Evolutionary conservation across 2,797 vertebrate species (phyloP).

Genomic region (Onychomys leucogaster): DNA sequence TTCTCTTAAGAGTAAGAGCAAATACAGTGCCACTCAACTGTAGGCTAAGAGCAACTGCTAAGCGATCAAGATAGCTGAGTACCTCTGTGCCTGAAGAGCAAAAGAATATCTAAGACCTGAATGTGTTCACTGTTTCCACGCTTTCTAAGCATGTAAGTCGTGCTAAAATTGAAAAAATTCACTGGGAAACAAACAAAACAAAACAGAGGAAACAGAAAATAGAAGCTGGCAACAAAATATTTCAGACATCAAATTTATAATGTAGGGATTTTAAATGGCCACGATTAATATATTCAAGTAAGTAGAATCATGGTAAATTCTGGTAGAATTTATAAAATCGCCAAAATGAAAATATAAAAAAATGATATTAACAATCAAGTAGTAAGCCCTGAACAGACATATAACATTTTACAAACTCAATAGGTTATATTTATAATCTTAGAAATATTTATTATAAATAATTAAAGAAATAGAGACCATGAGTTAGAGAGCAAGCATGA

Average conservation of each 20-base stretch:
- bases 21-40: not conserved
- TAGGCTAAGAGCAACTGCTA: not conserved
- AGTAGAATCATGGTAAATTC: not conserved
- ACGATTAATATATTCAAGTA: not conserved
- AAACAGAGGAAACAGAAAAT: not conserved
- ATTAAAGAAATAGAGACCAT: not conserved
- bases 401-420: not conserved
- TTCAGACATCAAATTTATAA: not conserved
- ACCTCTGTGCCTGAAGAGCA: not conserved
- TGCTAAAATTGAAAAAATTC: not conserved
- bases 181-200: not conserved
- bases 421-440: not conserved
- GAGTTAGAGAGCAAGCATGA: not conserved
- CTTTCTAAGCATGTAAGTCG: not conserved
- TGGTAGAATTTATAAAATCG: not conserved
- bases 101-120: not conserved
- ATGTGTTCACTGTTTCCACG: not conserved
- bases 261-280: not conserved
- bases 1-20: not conserved
- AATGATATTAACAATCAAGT: constrained; percentile 6
- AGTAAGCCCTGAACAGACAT: not conserved
- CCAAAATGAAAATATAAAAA: not conserved
- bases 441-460: not conserved
- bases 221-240: not conserved
- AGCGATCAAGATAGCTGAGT: not conserved